Evolutionary conservation across 2,888 invertebrate genomes (phyloP).

Genomic region (Calephelis perditalis): DNA sequence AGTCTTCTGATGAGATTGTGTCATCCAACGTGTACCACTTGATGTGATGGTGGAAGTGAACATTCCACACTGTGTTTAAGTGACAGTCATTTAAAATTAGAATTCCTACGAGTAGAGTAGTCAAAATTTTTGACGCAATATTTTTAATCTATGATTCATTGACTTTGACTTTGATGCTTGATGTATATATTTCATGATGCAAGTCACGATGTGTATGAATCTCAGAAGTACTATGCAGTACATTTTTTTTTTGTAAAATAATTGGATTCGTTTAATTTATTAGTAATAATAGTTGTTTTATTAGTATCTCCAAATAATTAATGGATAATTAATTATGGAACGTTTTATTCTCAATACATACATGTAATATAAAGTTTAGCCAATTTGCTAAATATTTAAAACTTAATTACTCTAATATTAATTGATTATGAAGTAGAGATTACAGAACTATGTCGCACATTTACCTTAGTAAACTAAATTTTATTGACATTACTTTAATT

Average conservation of each 20-base stretch:
- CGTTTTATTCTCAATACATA: slow-evolving; percentile 10
- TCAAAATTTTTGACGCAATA: slow-evolving; percentile 1
- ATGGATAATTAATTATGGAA: slow-evolving; percentile 9
- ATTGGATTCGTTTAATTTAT: slow-evolving; percentile 55
- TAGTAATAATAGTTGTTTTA: slow-evolving; percentile 32
- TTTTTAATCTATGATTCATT: slow-evolving; percentile 1
- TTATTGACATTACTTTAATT: slow-evolving; percentile 20
- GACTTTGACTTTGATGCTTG: slow-evolving; percentile 13
- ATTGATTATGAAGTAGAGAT: slow-evolving; percentile 43
- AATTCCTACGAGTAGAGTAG: neutral
- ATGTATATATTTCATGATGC: slow-evolving; percentile 38
- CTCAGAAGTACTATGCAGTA: slow-evolving; percentile 49
- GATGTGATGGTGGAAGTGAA: slow-evolving; percentile 3
- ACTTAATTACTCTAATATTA: slow-evolving; percentile 34
- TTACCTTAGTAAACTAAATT: slow-evolving; percentile 25
- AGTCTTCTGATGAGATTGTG: slow-evolving; percentile 35
- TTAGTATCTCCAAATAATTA: slow-evolving; percentile 22
- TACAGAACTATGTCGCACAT: slow-evolving; percentile 51
- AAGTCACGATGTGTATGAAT: slow-evolving; percentile 54
- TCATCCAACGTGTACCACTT: neutral
- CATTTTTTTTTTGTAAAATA: slow-evolving; percentile 53
- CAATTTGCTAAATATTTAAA: slow-evolving; percentile 18
- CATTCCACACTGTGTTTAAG: slow-evolving; percentile 3
- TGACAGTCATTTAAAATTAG: slow-evolving; percentile 11
- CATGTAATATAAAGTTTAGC: slow-evolving; percentile 39